These are phyloP conservation scores for Lepus americanus DNA, from an alignment of 2,113 vertebrate species.

Conservation along the genomic window DNA sequence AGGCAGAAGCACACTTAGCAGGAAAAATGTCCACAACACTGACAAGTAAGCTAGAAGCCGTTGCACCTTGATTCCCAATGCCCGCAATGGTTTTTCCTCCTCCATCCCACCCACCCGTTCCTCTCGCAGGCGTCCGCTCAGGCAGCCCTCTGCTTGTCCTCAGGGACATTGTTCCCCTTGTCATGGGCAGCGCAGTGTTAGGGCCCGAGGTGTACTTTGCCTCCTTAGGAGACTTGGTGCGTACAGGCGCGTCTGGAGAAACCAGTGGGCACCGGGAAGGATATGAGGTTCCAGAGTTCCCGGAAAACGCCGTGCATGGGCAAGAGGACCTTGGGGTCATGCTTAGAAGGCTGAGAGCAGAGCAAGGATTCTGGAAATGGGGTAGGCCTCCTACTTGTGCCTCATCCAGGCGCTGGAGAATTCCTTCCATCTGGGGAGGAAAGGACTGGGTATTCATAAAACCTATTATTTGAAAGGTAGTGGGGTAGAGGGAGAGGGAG, in stretches of 20 bases:
- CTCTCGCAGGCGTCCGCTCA: too few species aligned
- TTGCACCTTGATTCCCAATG: too few species aligned
- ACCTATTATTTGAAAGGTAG: too few species aligned
- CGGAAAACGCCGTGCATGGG: background rate
- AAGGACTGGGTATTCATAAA: background rate
- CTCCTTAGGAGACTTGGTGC: background rate
- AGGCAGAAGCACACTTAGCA: background rate
- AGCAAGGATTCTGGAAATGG: background rate
- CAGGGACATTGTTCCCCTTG: background rate
- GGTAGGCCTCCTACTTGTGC: background rate
- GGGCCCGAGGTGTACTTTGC: background rate
- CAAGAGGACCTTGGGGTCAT: background rate
- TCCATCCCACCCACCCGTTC: too few species aligned
- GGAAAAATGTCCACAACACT: background rate
- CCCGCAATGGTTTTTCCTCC: too few species aligned
- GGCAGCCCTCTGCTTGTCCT: too few species aligned
- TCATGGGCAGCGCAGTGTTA: background rate
- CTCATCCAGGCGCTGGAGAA: too few species aligned
- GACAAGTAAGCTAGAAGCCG: background rate
- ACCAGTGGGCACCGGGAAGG: background rate
- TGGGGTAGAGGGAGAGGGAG: too few species aligned
- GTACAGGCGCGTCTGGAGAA: background rate
- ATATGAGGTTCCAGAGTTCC: background rate
- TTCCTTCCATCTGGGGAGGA: background rate
- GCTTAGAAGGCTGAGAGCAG: background rate